Evolutionary conservation across 2,797 vertebrate species (phyloP), one percentile per base, ranked within the genome.

Genomic region (Chelidonichthys spinosus): DNA sequence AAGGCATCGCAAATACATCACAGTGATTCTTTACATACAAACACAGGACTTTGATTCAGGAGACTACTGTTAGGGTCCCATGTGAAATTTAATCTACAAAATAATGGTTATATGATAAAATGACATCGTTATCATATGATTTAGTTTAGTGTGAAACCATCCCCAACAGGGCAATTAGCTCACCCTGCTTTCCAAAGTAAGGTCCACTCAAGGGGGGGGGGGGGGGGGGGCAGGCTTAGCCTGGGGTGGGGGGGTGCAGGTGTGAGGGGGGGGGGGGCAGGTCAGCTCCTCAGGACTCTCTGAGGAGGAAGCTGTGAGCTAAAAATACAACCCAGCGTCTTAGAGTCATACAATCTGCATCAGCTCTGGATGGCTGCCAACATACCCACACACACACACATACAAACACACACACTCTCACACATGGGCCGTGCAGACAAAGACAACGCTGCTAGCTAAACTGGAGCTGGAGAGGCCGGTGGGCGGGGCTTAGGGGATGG

Each of bases 251-350:
- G 55, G 55, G 9, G 18, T 13, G 15, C 11, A 35, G 17, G 8
- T 3, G 6, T n/a, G 36, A 14, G 42, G 4, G 18, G 33, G 76
- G 63, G 10, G 52, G 46, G 61, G 63, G 14, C 40, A 42, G 75
- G 71, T 72, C 82, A 63, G 75, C 63, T 76, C 66, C 61, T 79
- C 54, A 37, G 71, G 56, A 58, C 71, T 69, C 81, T 69, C 78
- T 17, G 59, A 63, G 70, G 79, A 87, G 74, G 61, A 73, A 67
- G 73, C 46, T 33, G 78, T 17, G 47, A 72, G 82, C 90, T 93
- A 92, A 92, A 94, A 94, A 94, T 91, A 94, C 81, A 83, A 78
- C 40, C 40, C 71, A 71, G 68, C 82, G 87, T 88, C 82, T 85
- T 71, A 58, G 77, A 91, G 80, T 90, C 91, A 84, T 71, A 69